Evolutionary conservation across 2,888 invertebrate genomes (phyloP).

Genomic region (Netelia virgata): DNA sequence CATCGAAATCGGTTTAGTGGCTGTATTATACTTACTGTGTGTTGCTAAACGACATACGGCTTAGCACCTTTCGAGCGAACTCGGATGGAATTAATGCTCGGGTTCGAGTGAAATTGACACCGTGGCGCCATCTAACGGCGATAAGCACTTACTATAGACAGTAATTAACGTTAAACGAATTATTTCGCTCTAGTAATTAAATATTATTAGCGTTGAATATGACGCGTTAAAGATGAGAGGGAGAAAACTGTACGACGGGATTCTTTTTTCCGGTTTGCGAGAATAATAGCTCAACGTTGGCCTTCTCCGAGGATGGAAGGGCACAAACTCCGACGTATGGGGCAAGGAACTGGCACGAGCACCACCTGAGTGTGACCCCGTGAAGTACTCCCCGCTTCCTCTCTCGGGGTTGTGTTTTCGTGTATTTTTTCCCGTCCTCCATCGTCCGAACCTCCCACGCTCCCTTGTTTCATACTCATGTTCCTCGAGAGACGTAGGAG

Average conservation of each 20-base stretch:
- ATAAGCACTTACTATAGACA: no score
- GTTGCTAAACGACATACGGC: no score
- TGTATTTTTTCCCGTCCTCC: constrained; percentile 31
- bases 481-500: constrained; percentile 27
- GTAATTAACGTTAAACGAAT: no score
- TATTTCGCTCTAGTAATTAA: no score
- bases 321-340: constrained; percentile 7
- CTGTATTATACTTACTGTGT: no score
- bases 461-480: constrained; percentile 40
- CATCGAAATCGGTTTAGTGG: no score
- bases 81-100: no score
- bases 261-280: constrained; percentile 26
- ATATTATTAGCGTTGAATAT: not conserved
- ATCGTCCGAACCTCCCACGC: constrained; percentile 16
- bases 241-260: not conserved
- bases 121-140: no score
- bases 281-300: not conserved
- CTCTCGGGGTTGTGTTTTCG: constrained; percentile 1
- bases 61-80: no score
- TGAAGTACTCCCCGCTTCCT: constrained; percentile 10
- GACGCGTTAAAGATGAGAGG: not conserved
- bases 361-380: constrained; percentile 51
- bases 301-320: not conserved
- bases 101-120: no score
- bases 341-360: constrained; percentile 10